A percentile compares a stretch with the other conserved stretches of the same genome.
Conservation (phyloP, 2,888 invertebrate genomes). For the Cryptops parisi region DNA sequence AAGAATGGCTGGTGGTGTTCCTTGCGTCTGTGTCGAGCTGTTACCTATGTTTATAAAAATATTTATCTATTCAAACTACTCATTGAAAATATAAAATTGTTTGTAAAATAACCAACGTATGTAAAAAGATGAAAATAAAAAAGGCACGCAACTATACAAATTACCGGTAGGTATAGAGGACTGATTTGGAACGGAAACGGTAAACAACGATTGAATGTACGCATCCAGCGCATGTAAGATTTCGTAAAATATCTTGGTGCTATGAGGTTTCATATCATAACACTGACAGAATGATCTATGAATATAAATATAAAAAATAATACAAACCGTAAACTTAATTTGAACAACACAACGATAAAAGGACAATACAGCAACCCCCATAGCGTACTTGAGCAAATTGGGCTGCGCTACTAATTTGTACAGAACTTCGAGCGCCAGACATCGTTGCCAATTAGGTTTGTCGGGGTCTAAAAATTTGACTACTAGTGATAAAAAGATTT, state of each 20-base stretch:
- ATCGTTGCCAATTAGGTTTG: slow-evolving; percentile 91
- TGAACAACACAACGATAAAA: too few relatives aligned
- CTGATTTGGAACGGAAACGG: slow-evolving; percentile 11
- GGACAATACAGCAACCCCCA: too few relatives aligned
- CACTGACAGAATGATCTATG: slow-evolving; percentile 70
- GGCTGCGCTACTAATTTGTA: slow-evolving; percentile 87
- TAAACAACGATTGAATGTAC: slow-evolving; percentile 72
- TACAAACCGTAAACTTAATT: too few relatives aligned
- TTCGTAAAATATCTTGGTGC: slow-evolving; percentile 51
- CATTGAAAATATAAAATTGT: not conserved
- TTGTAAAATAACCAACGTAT: slow-evolving; percentile 5
- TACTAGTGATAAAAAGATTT: slow-evolving; percentile 91
- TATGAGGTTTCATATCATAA: slow-evolving; percentile 77
- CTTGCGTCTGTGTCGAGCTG: slow-evolving; percentile 32
- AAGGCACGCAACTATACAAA: slow-evolving; percentile 75
- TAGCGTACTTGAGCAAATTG: slow-evolving; percentile 49
- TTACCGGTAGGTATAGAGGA: slow-evolving; percentile 8
- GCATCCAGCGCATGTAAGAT: slow-evolving; percentile 87
- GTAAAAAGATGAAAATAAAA: slow-evolving; percentile 77
- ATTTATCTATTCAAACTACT: not conserved
- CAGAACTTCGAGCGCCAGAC: slow-evolving; percentile 85
- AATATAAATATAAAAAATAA: too few relatives aligned
- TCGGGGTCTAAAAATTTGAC: slow-evolving; percentile 96
- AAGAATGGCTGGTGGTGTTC: slow-evolving; percentile 46
- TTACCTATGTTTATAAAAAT: too few relatives aligned